phyloP scores from a whole-genome alignment of 2,888 invertebrate genomes.

The Caenorhabditis angaria region DNA sequence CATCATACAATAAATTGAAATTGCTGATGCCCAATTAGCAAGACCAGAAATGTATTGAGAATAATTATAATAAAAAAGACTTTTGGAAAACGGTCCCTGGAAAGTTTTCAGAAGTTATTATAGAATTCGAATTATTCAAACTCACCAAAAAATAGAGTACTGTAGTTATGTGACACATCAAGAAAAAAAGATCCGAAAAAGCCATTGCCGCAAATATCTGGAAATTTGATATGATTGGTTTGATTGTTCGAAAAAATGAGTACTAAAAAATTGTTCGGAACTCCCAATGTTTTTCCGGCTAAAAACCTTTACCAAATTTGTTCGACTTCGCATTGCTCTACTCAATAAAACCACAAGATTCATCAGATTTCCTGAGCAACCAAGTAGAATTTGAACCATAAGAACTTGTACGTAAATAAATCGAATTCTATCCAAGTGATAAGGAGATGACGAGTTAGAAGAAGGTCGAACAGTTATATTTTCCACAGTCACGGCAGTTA shows the following conservation, averaged over 20 bases:
- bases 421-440: conserved; percentile 21
- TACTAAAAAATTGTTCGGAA: too few species aligned
- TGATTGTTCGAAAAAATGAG: too few species aligned
- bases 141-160: conserved; percentile 49
- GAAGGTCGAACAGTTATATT: too few species aligned
- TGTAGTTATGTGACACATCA: conserved; percentile 44
- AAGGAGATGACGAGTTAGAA: too few species aligned
- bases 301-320: conserved; percentile 48
- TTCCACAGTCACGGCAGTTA: too few species aligned
- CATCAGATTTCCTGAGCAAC: conserved; percentile 56
- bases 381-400: conserved; percentile 52
- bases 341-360: conserved; percentile 58
- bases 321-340: conserved; percentile 57
- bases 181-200: conserved; percentile 57
- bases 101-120: too few species aligned
- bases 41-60: conserved; percentile 39
- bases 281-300: background rate
- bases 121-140: background rate
- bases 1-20: conserved; percentile 60
- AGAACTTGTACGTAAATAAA: conserved; percentile 49
- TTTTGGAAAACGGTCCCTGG: too few species aligned
- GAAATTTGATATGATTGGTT: conserved; percentile 15
- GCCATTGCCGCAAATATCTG: conserved; percentile 65
- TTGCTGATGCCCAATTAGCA: conserved; percentile 58
- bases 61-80: background rate